Evolutionary conservation across 2,797 vertebrate species (phyloP).

Genomic region (Sebastes hopkinsi): DNA sequence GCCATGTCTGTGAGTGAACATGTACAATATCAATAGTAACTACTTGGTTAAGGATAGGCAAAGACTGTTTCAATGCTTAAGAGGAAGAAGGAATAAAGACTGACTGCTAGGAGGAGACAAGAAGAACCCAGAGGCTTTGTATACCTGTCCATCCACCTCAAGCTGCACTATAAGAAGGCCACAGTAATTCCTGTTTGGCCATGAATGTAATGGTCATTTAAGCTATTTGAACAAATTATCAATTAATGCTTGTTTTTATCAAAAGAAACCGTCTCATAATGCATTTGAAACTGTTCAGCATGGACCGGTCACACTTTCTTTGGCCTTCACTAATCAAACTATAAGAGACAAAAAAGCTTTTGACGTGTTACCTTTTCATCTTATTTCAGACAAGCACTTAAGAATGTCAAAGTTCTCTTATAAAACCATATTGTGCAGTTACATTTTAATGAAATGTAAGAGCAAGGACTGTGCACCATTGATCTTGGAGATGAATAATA

Average conservation of each 20-base stretch:
- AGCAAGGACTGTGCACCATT: conserved; percentile 43
- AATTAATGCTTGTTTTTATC: neutral
- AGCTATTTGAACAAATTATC: neutral
- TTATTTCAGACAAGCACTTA: neutral
- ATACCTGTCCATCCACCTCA: neutral
- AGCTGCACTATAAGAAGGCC: neutral
- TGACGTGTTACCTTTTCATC: neutral
- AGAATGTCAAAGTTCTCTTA: neutral
- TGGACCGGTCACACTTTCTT: neutral
- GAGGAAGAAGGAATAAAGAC: neutral
- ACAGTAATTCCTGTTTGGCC: neutral
- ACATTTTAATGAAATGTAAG: conserved; percentile 46
- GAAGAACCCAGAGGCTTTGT: neutral
- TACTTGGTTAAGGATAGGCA: neutral
- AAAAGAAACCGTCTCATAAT: neutral
- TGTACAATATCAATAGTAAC: neutral
- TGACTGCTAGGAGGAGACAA: neutral
- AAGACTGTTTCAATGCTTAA: neutral
- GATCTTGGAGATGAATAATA: neutral
- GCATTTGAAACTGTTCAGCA: neutral
- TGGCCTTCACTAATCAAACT: neutral
- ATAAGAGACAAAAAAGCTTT: neutral
- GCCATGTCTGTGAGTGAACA: neutral
- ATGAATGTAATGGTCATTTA: neutral
- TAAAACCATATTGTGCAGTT: neutral